phyloP scores from a whole-genome alignment of 1,140 invertebrate genomes.

The Drosophila ananassae region DNA sequence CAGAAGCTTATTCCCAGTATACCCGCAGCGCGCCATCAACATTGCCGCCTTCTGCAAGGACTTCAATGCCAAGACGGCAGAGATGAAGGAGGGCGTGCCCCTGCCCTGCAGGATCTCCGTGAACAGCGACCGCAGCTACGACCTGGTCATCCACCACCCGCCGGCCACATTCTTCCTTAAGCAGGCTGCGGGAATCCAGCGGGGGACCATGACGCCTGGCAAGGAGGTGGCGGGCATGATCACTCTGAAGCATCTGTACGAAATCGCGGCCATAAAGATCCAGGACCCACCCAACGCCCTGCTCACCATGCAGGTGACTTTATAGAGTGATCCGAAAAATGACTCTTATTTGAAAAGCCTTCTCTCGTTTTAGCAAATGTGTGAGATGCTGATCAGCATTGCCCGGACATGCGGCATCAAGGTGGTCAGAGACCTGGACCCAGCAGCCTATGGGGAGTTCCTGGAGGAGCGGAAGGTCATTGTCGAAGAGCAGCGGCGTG shows the following conservation, averaged over 20 bases:
- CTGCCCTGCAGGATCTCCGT: slow-evolving; percentile 92
- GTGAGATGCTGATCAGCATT: slow-evolving; percentile 90
- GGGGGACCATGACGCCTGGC: slow-evolving; percentile 92
- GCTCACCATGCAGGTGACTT: slow-evolving; percentile 81
- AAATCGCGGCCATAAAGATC: slow-evolving; percentile 98
- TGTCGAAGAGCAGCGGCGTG: slow-evolving; percentile 90
- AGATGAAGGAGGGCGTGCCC: slow-evolving; percentile 96
- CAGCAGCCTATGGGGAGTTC: slow-evolving; percentile 93
- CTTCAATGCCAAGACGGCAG: slow-evolving; percentile 97
- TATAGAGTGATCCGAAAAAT: neutral
- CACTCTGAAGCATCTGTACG: slow-evolving; percentile 98
- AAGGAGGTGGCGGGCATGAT: slow-evolving; percentile 94
- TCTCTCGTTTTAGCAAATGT: slow-evolving; percentile 89
- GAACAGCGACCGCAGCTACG: slow-evolving; percentile 94
- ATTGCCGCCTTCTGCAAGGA: slow-evolving; percentile 99
- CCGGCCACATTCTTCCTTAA: slow-evolving; percentile 94
- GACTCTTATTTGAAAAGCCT: neutral
- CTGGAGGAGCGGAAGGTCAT: slow-evolving; percentile 90
- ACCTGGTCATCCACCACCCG: slow-evolving; percentile 93
- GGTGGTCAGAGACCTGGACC: slow-evolving; percentile 92
- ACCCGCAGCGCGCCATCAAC: slow-evolving; percentile 94
- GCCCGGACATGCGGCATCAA: slow-evolving; percentile 93
- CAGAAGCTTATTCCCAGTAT: neutral
- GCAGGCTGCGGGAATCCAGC: slow-evolving; percentile 96
- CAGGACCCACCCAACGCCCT: slow-evolving; percentile 91